Base-by-base conservation (phyloP, 2,113 vertebrate species). In the Sturnira hondurensis region DNA sequence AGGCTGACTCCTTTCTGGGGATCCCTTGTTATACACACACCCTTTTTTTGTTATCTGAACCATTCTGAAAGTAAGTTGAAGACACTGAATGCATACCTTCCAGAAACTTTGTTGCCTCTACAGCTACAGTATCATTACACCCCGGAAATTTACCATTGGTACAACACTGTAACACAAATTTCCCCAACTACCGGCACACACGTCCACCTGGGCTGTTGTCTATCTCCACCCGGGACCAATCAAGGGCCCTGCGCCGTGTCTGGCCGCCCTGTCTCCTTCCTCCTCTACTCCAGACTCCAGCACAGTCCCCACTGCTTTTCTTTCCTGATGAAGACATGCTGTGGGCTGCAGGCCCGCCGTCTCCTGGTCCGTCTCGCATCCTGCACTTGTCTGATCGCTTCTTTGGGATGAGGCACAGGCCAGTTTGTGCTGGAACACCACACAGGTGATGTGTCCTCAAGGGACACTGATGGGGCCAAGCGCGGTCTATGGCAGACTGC, bases 51-150 rank as follows among this genome's bases (percentile, higher is more conserved):
- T 17, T 31, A 43, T 9, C 50, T 78, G 47, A 89, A 24, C 16
- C 19, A 89, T 31, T 52, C 4, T 82, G 43, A 56, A 86, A 93
- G n/a, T 24, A 65, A 54, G 16, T 38, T 83, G 19, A 83, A 92
- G 58, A 82, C 5, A 81, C 38, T 63, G 33, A 78, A 67, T 22
- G 50, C 36, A 22, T 12, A 24, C 33, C 19, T 91, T 67, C 52
- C 45, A 24, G 50, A 28, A 61, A 52, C 19, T 36, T 67, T 33
- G 5, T 91, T 26, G 70, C 22, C 77, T 61, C 52, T 6, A 5
- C n/a, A 88, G 63, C 43, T n/a, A 26, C 28, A 77, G 10, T 15
- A 76, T 16, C 45, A 71, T n/a, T 13, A 65, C 12, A 84, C 26
- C 38, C 41, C 7, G 19, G 68, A 86, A 95, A 52, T 17, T 28